Evolutionary conservation across 2,888 invertebrate genomes (phyloP).

Genomic region (Ormyrus labotus): DNA sequence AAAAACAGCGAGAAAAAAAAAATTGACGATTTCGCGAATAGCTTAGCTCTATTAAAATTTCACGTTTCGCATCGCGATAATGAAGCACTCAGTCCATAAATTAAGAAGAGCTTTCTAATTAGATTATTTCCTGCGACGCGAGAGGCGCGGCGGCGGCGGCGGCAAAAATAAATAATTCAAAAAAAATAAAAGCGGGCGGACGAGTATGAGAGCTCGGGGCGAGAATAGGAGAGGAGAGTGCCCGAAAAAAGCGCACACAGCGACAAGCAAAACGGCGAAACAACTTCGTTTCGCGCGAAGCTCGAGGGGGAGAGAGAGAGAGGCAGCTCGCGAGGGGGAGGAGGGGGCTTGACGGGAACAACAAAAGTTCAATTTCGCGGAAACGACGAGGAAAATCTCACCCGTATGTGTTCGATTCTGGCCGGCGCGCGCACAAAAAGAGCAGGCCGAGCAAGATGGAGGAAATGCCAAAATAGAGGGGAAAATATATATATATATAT

Average conservation of each 20-base stretch:
- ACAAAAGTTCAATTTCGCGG: conserved; percentile 72
- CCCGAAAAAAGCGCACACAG: not conserved
- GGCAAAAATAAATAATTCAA: not conserved
- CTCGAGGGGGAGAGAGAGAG: conserved; percentile 26
- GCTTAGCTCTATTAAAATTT: not conserved
- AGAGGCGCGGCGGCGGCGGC: too few species aligned
- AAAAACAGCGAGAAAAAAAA: too few species aligned
- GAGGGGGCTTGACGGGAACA: conserved; percentile 60
- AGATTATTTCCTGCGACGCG: too few species aligned
- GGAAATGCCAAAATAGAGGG: conserved; percentile 46
- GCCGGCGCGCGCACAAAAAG: conserved; percentile 27
- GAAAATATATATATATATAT: conserved; percentile 17
- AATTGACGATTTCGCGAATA: not conserved
- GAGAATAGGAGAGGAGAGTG: too few species aligned
- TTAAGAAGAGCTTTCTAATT: not conserved
- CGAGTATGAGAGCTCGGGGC: too few species aligned
- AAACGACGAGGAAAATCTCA: conserved; percentile 67
- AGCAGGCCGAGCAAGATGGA: conserved; percentile 15
- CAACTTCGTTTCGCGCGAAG: not conserved
- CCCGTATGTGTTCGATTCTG: conserved; percentile 56
- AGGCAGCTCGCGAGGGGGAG: conserved; percentile 56
- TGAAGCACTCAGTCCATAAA: too few species aligned
- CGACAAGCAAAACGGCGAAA: conserved; percentile 11
- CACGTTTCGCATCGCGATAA: not conserved
- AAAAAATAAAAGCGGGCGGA: not conserved